phyloP scores from a whole-genome alignment of 2,113 vertebrate species.

The Genyomyrus donnyi region DNA sequence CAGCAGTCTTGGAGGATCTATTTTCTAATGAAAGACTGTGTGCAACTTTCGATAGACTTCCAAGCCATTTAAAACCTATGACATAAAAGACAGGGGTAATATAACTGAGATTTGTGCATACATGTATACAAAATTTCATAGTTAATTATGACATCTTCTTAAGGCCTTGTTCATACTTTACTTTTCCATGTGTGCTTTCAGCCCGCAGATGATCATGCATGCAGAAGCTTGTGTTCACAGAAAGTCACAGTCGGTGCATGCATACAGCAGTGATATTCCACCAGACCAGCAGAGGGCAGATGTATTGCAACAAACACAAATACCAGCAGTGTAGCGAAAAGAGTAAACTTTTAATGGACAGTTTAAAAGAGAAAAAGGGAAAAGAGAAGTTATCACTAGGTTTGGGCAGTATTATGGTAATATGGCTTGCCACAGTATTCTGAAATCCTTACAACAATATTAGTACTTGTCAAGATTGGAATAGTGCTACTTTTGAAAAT shows the following conservation, averaged over 20 bases:
- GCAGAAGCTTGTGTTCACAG: background rate
- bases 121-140: background rate
- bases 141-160: background rate
- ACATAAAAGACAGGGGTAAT: background rate
- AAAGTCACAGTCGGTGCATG: background rate
- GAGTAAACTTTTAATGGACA: background rate
- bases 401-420: background rate
- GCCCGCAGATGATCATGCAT: background rate
- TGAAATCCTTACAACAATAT: background rate
- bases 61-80: constrained; percentile 66
- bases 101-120: background rate
- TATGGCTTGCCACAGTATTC: background rate
- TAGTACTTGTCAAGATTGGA: background rate
- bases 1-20: background rate
- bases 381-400: background rate
- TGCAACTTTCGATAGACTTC: constrained; percentile 68
- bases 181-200: background rate
- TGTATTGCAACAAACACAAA: background rate
- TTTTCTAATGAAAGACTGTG: constrained; percentile 43
- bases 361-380: background rate
- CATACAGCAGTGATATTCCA: background rate
- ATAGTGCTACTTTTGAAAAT: background rate
- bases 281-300: background rate
- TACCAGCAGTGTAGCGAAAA: background rate
- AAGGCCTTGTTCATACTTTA: background rate